Evolutionary conservation across 2,113 vertebrate genomes (phyloP), one percentile per base, ranked within the genome.

Genomic region (Eurystomus gularis): DNA sequence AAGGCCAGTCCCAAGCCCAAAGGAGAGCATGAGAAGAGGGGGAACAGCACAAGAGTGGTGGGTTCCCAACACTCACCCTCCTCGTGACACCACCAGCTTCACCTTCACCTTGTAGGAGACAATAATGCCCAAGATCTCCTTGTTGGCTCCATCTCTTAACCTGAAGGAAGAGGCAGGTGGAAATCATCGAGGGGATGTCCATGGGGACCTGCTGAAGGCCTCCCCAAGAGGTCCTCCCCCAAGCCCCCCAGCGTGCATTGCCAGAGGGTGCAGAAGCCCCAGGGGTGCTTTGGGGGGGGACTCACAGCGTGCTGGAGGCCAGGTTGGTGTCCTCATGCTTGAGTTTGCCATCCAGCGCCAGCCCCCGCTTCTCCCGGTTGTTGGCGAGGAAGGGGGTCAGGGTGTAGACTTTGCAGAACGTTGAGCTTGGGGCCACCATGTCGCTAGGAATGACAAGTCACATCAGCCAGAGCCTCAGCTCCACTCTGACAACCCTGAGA

Each of bases 71-170:
- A 98, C 99, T 98, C 94, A 99, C 99, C 99, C 99, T 79, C 99
- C 99, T 91, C 99, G 97, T 2, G 99, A 99, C 57, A 99, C 99
- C 37, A 99, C 99, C 98, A 99, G 98, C 98, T 99, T 99, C 96
- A 99, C 99, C 95, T 99, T 99, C 90, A 99, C 99, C 95, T 99
- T 99, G 97, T 99, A 99, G 13, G 99, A 99, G 31, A 99, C 99
- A 2, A 99, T 99, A 70, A 99, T 99, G 37, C 99, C 99, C 70
- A 99, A 95, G 94, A 99, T 98, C 97, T 99, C 99, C 84, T 99
- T 99, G 92, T 98, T 99, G 97, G 99, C 99, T 28, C 99, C 99
- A 17, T 99, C 99, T 92, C 98, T 98, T 81, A 99, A 97, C 96
- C 99, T 99, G 98, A 31, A 54, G 33, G 42, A 40, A 35, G 44